Percentiles rank a stretch among this genome's conserved stretches.
These are phyloP conservation scores for Patella pellucida DNA, from an alignment of 2,888 invertebrate species.

Conservation along the genomic window DNA sequence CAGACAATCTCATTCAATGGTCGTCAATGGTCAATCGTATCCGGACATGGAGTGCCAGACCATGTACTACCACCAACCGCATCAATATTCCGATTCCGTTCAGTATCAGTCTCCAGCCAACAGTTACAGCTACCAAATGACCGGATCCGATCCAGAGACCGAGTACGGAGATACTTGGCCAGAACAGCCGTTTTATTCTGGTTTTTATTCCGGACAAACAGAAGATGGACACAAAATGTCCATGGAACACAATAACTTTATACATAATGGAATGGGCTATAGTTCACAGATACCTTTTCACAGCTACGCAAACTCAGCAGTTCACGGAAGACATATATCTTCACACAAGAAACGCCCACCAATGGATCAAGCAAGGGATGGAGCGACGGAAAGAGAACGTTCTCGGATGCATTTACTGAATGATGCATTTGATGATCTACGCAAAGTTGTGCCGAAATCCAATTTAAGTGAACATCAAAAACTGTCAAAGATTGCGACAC, in stretches of 20 bases:
- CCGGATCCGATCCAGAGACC: not conserved
- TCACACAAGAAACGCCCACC: constrained; percentile 37
- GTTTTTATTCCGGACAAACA: not conserved
- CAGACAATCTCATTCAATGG: too few species aligned
- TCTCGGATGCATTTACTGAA: constrained; percentile 70
- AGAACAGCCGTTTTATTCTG: constrained; percentile 3
- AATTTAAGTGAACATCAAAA: constrained; percentile 69
- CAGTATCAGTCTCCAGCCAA: constrained; percentile 1
- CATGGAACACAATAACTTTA: not conserved
- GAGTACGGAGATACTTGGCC: not conserved
- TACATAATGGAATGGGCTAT: not conserved
- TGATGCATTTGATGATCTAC: constrained; percentile 69
- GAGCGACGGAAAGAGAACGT: constrained; percentile 67
- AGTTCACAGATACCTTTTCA: not conserved
- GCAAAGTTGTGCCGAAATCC: constrained; percentile 68
- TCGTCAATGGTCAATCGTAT: not conserved
- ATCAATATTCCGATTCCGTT: not conserved
- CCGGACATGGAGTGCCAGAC: not conserved
- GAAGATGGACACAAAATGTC: not conserved
- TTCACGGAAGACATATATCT: not conserved
- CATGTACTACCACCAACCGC: not conserved
- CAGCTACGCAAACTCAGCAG: not conserved
- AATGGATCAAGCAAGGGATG: constrained; percentile 35
- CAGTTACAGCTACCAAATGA: not conserved
- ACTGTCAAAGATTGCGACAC: constrained; percentile 70